Base-by-base conservation (phyloP, 2,888 invertebrate species). In the Erebia epiphron region DNA sequence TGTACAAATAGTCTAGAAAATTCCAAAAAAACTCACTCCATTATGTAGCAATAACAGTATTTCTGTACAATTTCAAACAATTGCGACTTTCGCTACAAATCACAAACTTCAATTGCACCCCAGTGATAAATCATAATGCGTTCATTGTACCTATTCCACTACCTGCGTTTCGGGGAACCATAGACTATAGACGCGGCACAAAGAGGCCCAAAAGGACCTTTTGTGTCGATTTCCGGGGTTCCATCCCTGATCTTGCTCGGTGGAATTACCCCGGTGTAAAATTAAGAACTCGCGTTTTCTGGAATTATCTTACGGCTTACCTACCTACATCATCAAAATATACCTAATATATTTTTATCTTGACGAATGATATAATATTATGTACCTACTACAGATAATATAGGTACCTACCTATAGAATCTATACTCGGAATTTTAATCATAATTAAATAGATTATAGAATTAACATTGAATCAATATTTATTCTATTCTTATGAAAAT, bases 71-170 rank as follows among this genome's bases (percentile, higher is more conserved):
- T 49, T 18, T 13, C 14, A n/a, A 64, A 64, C 64, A 64, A 64
- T 64, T 35, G 50, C 54, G 0, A 64, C 64, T 64, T 64, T 64
- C 64, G 54, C 61, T 18, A 62, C 61, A 62, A 64, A 52, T 64
- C 35, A 64, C 61, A 61, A 50, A 35, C 21, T 64, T 52, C 64
- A 64, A 64, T 64, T 64, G 64, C 64, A 16, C 52, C 52, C 64
- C 56, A 13, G 21, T 14, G 18, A 54, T 64, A 64, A 64, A 64
- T 64, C 64, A 64, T 64, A 64, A 64, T 13, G 14, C n/a, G n/a
- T 21, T n/a, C 26, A 52, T 49, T 64, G 52, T 64, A n/a, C n/a
- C n/a, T n/a, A n/a, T 0, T 10, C 26, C 18, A 2, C 49, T 63
- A 63, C 62, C 62, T 63, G 62, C 49, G 16, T 11, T 41, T 52